Evolutionary conservation across 2,797 vertebrate species (phyloP).

Genomic region (Pseudochromis fuscus): DNA sequence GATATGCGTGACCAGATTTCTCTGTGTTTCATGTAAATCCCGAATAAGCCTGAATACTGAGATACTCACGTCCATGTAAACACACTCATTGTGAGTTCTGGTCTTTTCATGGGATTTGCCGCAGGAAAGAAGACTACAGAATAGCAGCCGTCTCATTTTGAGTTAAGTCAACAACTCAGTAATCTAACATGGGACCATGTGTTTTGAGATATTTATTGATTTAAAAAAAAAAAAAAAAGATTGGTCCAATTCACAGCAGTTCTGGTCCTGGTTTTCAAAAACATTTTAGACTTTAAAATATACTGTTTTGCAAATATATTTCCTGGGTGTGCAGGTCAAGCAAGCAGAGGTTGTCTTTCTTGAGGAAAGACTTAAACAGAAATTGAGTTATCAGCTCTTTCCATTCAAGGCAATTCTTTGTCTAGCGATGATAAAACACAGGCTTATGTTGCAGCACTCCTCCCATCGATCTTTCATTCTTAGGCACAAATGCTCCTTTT

Average conservation of each 20-base stretch:
- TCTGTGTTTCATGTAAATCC: background rate
- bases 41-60: background rate
- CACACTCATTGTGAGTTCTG: constrained; percentile 11
- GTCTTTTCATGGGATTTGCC: constrained; percentile 23
- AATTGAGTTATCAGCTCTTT: constrained; percentile 40
- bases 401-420: constrained; percentile 37
- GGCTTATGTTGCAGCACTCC: constrained; percentile 44
- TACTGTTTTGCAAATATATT: background rate
- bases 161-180: constrained; percentile 5
- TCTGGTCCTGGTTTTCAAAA: background rate
- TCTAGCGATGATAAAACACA: constrained; percentile 54
- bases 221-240: no score
- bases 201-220: constrained; percentile 8
- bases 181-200: background rate
- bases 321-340: constrained; percentile 1
- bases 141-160: constrained; percentile 8
- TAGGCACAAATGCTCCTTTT: constrained; percentile 53
- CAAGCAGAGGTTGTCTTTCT: constrained; percentile 8
- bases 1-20: constrained; percentile 9
- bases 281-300: background rate
- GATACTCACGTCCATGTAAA: background rate
- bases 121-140: constrained; percentile 8
- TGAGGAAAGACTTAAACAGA: constrained; percentile 1
- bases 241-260: background rate
- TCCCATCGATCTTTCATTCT: constrained; percentile 55